Percentiles rank a stretch among this genome's conserved stretches.
Conservation (phyloP, 2,113 vertebrate species). For the Hippoglossus stenolepis region DNA sequence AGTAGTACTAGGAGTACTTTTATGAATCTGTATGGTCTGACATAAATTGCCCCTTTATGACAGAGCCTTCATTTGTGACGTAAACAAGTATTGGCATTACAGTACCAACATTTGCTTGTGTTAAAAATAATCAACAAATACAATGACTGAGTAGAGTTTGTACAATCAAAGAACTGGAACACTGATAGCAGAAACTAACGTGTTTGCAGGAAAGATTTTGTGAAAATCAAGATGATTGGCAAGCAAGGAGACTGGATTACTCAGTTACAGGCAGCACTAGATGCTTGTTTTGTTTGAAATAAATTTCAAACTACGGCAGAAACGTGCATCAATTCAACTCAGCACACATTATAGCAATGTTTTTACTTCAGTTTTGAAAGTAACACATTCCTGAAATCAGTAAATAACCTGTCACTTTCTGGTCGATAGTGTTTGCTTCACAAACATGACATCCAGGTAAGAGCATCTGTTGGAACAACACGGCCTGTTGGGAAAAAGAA, state of each 20-base stretch:
- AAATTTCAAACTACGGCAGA: background rate
- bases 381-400: slow-evolving; percentile 3
- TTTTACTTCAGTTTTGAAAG: background rate
- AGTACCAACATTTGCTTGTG: no score
- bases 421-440: slow-evolving; percentile 1
- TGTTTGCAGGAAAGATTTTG: no score
- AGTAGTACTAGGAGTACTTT: no score
- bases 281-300: background rate
- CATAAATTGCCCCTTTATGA: no score
- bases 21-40: no score
- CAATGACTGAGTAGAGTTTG: background rate
- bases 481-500: slow-evolving; percentile 34
- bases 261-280: background rate
- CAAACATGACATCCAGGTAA: slow-evolving; percentile 36
- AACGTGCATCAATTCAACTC: background rate
- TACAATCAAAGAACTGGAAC: background rate
- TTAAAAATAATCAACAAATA: no score
- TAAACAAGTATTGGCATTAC: no score
- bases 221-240: background rate
- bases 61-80: no score
- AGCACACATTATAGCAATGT: background rate
- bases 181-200: background rate
- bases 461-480: slow-evolving; percentile 48
- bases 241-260: background rate
- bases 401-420: slow-evolving; percentile 12